phyloP scores from a whole-genome alignment of 2,113 vertebrate genomes.

The Empidonax traillii region DNA sequence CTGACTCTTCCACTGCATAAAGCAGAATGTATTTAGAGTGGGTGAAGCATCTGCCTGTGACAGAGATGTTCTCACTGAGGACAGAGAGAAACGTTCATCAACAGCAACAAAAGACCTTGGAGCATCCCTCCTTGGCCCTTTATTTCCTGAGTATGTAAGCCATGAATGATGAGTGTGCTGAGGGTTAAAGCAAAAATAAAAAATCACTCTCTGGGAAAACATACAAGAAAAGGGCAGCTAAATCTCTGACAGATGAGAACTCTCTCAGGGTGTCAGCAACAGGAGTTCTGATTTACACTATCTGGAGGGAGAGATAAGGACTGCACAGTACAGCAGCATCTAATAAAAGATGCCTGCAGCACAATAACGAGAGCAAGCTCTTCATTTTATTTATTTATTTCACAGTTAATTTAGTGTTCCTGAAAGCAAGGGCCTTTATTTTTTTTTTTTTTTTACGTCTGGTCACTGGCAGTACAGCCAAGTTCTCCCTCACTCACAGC shows the following conservation, averaged over 20 bases:
- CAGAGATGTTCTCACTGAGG: conserved; percentile 47
- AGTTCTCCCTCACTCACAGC: not conserved
- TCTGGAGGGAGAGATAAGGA: conserved; percentile 71
- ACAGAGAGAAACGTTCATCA: conserved; percentile 52
- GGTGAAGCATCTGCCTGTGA: conserved; percentile 51
- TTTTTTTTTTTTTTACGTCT: not conserved
- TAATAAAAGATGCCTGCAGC: conserved; percentile 61
- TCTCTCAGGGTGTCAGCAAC: conserved; percentile 51
- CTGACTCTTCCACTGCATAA: not conserved
- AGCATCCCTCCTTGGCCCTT: conserved; percentile 61
- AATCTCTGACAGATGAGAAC: conserved; percentile 65
- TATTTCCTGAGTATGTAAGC: conserved; percentile 44
- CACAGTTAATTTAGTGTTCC: conserved; percentile 50
- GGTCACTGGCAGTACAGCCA: conserved; percentile 10
- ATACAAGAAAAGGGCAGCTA: conserved; percentile 39
- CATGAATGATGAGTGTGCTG: conserved; percentile 56
- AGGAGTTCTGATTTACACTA: conserved; percentile 68
- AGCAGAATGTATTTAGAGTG: conserved; percentile 6
- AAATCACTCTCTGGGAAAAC: conserved; percentile 55
- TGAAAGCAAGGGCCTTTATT: conserved; percentile 31
- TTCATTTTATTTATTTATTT: conserved; percentile 69
- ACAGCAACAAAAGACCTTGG: conserved; percentile 63
- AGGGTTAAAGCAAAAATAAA: conserved; percentile 64
- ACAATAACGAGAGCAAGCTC: conserved; percentile 20
- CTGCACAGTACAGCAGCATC: conserved; percentile 41